Evolutionary conservation across 2,113 vertebrate genomes (phyloP).

Genomic region (Cathartes aura): DNA sequence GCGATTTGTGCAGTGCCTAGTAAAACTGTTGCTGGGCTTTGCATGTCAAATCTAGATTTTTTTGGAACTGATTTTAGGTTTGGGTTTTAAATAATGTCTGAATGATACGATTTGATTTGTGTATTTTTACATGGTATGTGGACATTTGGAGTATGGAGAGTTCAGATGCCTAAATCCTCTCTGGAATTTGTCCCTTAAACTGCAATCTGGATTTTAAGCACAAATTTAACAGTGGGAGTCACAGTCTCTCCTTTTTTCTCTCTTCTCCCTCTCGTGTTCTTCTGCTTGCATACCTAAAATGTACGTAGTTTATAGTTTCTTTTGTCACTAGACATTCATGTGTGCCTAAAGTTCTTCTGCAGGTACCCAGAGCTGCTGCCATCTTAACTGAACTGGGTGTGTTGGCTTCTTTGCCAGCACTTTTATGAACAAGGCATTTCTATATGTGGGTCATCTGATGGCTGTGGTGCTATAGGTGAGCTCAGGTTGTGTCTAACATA

Average conservation of each 20-base stretch:
- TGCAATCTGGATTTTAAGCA: background rate
- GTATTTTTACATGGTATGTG: background rate
- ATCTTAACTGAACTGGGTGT: background rate
- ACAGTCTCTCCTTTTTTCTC: background rate
- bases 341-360: background rate
- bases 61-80: background rate
- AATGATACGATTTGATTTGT: background rate
- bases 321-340: background rate
- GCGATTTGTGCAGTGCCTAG: background rate
- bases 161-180: background rate
- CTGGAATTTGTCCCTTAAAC: background rate
- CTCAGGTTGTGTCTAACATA: background rate
- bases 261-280: background rate
- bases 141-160: background rate
- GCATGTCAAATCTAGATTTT: background rate
- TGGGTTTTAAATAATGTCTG: background rate
- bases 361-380: rapidly evolving
- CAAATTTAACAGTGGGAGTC: background rate
- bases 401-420: background rate
- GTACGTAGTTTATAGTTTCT: rapidly evolving
- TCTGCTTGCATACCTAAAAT: background rate
- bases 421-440: background rate
- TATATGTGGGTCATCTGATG: background rate
- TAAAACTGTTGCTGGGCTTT: background rate
- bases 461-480: background rate